A percentile compares a stretch with the other conserved stretches of the same genome.
Conservation (phyloP, 2,113 vertebrate species). For the Herpailurus yagouaroundi region DNA sequence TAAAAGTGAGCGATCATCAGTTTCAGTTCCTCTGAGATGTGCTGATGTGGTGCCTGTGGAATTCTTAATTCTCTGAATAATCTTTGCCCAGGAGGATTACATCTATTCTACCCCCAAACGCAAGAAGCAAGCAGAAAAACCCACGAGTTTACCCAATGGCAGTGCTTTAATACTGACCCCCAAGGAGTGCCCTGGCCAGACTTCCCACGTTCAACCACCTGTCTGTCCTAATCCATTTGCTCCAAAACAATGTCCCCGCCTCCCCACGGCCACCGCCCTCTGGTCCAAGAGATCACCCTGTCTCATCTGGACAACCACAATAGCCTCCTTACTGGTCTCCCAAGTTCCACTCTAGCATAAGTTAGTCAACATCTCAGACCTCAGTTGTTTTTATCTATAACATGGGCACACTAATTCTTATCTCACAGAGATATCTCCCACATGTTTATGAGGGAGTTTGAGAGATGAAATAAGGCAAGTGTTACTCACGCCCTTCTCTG, state of each 20-base stretch:
- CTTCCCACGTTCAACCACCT: not conserved
- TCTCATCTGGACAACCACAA: not conserved
- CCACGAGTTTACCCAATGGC: not conserved
- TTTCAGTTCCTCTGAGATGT: not conserved
- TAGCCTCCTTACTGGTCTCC: not conserved
- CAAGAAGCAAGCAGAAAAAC: not conserved
- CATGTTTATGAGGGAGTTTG: not conserved
- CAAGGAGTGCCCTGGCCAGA: not conserved
- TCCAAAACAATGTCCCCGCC: not conserved
- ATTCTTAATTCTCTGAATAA: not conserved
- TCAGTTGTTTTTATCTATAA: not conserved
- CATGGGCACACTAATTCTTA: not conserved
- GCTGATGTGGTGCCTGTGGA: not conserved
- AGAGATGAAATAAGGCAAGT: not conserved
- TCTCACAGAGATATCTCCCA: not conserved
- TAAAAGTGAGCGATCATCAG: not conserved
- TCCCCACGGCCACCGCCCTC: not conserved
- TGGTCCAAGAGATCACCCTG: not conserved
- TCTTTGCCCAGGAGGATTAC: not conserved
- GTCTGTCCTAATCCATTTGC: accelerated
- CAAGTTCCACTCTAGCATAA: not conserved
- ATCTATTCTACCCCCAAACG: not conserved
- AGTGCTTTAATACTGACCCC: not conserved
- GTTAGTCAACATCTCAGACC: not conserved
- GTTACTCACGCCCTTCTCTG: not conserved